phyloP scores from a whole-genome alignment of 2,797 vertebrate species.

The Sarcoramphus papa region DNA sequence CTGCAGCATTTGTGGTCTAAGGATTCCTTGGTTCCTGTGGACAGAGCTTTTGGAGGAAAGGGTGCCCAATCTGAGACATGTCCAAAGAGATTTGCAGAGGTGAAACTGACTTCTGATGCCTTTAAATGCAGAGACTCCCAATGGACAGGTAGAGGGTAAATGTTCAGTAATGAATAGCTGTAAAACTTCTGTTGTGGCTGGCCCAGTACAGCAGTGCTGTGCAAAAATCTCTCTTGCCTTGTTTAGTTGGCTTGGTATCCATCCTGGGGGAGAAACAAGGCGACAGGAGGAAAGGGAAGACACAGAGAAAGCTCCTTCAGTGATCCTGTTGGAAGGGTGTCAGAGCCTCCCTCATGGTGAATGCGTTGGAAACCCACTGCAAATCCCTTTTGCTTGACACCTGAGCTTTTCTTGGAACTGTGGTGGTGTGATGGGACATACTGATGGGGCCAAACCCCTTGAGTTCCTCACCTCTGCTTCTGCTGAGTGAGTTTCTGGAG shows the following conservation, averaged over 20 bases:
- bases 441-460: neutral
- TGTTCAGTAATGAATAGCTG: neutral
- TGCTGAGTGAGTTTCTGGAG: neutral
- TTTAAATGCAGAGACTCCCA: neutral
- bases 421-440: neutral
- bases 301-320: neutral
- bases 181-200: neutral
- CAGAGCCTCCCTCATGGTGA: neutral
- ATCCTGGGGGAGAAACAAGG: neutral
- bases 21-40: neutral
- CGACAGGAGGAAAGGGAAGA: neutral
- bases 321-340: neutral
- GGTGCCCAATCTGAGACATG: neutral
- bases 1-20: neutral
- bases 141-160: neutral
- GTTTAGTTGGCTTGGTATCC: neutral
- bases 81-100: neutral
- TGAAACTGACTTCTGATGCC: neutral
- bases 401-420: neutral
- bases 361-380: neutral
- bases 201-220: neutral
- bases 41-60: neutral
- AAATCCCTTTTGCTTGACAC: neutral
- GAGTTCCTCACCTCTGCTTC: neutral
- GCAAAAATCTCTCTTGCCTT: neutral